Base-by-base conservation (phyloP, 2,888 invertebrate species). In the Iphiclides podalirius region DNA sequence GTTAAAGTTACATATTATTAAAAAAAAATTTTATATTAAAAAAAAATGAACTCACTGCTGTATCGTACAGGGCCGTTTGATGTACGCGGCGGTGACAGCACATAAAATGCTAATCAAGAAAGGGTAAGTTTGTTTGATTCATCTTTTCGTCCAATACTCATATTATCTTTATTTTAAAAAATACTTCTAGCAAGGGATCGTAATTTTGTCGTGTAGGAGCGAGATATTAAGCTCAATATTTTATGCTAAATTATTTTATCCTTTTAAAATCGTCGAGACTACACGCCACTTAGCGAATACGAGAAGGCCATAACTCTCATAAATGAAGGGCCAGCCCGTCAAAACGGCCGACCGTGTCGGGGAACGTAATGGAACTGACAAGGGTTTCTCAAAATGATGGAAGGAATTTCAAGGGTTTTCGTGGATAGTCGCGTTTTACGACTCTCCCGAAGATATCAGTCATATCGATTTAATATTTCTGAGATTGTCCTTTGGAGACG, bases 301-400 rank as follows among this genome's bases (percentile, higher is more conserved):
- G 76, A 78, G 78, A 70, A 73, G 72, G 75, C 72, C 66, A 77
- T 85, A 82, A 80, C 78, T 82, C 71, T 64, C 60, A 70, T 68
- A 83, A 85, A 84, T 84, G 81, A 83, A 80, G 80, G 79, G 78
- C 73, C 75, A 70, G 58, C 69, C 73, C 72, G 70, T 75, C 72
- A 65, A 69, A 73, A 75, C 72, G 75, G 70, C 69, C 73, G 67
- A 65, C 63, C 72, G 68, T 70, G 72, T 66, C 66, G 67, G 71
- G 70, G 71, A 72, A 70, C 72, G 80, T 84, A 86, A 86, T 82
- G 79, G 79, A 78, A 82, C 76, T 83, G 85, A 86, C 84, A 84
- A 87, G 87, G 87, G 84, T 83, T 76, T 66, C 74, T 71, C 70
- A 69, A 78, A 83, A 84, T 81, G 81, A 83, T 83, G 68, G 75